Evolutionary conservation across 2,888 invertebrate species (phyloP).

Genomic region (Thymelicus lineola): DNA sequence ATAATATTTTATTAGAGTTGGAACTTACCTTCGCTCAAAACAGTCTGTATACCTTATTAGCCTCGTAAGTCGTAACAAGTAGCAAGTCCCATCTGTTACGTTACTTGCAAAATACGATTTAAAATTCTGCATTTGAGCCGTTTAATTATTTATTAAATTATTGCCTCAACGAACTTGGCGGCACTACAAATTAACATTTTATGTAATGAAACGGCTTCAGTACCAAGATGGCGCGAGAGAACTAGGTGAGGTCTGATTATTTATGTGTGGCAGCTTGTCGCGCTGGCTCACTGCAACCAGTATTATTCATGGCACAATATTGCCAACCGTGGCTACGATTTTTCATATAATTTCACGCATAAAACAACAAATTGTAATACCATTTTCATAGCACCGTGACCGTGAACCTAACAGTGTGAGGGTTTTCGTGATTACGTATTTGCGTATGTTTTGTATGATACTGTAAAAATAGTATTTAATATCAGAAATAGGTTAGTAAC

Average conservation of each 20-base stretch:
- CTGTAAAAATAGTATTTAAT: too few species aligned
- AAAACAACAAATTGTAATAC: background rate
- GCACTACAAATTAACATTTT: constrained; percentile 4
- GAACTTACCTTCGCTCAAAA: too few species aligned
- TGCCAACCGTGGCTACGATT: background rate
- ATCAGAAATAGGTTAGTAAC: too few species aligned
- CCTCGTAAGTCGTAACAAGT: too few species aligned
- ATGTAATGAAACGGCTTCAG: constrained; percentile 1
- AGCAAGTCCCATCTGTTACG: too few species aligned
- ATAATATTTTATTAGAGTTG: too few species aligned
- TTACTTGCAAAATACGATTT: background rate
- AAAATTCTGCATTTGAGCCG: background rate
- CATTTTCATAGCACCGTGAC: too few species aligned
- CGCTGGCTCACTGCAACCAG: background rate
- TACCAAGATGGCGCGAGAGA: background rate
- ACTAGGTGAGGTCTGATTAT: background rate
- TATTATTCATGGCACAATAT: constrained; percentile 14
- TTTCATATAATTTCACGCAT: background rate
- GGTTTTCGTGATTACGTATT: too few species aligned
- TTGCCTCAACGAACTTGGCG: background rate
- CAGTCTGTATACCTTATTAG: too few species aligned
- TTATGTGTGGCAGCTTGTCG: background rate
- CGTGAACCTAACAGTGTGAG: too few species aligned
- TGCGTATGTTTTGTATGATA: too few species aligned
- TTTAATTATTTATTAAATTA: constrained; percentile 3